Conservation (phyloP, 2,797 vertebrate genomes). For the Astyanax mexicanus region DNA sequence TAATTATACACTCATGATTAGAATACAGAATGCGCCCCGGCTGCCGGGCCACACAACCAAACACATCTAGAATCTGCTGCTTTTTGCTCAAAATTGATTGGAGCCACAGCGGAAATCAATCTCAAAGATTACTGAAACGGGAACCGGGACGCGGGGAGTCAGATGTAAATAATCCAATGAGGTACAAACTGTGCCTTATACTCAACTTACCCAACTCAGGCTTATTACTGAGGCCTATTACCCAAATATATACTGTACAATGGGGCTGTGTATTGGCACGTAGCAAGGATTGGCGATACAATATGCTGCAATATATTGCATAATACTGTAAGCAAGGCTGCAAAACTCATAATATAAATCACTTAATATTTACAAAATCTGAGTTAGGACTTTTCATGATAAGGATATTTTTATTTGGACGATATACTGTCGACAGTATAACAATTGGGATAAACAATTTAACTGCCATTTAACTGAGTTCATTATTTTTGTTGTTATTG, state of each 20-base stretch:
- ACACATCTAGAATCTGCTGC: conserved; percentile 25
- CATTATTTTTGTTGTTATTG: too few relatives aligned
- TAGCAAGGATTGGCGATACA: too few relatives aligned
- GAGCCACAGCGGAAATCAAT: not conserved
- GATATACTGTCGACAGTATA: too few relatives aligned
- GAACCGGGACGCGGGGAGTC: not conserved
- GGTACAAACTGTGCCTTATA: not conserved
- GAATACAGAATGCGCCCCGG: conserved; percentile 37
- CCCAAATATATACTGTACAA: not conserved
- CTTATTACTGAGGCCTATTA: not conserved
- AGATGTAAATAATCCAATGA: conserved; percentile 4
- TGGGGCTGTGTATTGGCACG: too few relatives aligned
- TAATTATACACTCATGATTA: conserved; percentile 47
- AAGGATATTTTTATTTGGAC: too few relatives aligned
- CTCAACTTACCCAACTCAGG: not conserved
- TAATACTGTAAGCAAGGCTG: too few relatives aligned
- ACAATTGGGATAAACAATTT: too few relatives aligned
- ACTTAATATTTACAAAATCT: too few relatives aligned
- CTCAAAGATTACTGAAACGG: not conserved
- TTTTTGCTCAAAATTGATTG: conserved; percentile 32
- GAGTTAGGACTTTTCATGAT: too few relatives aligned
- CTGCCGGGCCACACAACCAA: conserved; percentile 30
- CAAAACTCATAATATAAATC: too few relatives aligned
- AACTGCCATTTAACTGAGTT: too few relatives aligned
- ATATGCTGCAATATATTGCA: too few relatives aligned